Evolutionary conservation across 2,797 vertebrate genomes (phyloP).

Genomic region (Oreochromis mossambicus): DNA sequence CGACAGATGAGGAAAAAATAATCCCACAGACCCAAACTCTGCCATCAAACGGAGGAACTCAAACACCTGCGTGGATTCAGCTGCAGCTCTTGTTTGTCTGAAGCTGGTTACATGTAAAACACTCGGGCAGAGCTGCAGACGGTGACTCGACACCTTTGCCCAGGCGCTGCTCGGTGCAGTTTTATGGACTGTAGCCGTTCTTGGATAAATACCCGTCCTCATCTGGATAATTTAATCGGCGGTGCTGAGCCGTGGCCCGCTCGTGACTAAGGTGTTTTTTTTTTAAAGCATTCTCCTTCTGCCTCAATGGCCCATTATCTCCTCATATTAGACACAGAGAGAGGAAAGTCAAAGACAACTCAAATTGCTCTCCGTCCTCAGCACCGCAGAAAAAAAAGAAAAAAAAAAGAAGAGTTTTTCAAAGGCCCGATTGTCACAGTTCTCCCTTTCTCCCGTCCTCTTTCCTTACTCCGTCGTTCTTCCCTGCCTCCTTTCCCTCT

Average conservation of each 20-base stretch:
- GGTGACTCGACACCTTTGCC: slow-evolving; percentile 37
- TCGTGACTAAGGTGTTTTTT: slow-evolving; percentile 62
- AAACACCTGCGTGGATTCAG: not conserved
- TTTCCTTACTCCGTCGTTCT: not conserved
- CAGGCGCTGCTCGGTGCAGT: slow-evolving; percentile 22
- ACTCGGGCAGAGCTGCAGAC: not conserved
- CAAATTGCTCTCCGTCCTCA: slow-evolving; percentile 20
- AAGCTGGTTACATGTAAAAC: not conserved
- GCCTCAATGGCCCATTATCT: slow-evolving; percentile 54
- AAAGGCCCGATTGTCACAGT: slow-evolving; percentile 49
- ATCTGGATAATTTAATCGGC: slow-evolving; percentile 55
- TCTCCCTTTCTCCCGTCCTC: slow-evolving; percentile 10
- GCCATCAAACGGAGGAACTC: not conserved
- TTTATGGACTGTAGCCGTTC: slow-evolving; percentile 38
- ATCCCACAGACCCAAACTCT: not conserved
- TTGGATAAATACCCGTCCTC: slow-evolving; percentile 44
- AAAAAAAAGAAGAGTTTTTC: slow-evolving; percentile 16
- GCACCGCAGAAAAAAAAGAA: slow-evolving; percentile 4
- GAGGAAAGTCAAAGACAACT: slow-evolving; percentile 1
- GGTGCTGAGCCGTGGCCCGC: slow-evolving; percentile 25
- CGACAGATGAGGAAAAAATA: accelerated
- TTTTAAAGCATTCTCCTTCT: slow-evolving; percentile 19
- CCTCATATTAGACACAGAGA: slow-evolving; percentile 35
- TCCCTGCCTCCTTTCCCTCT: not conserved
- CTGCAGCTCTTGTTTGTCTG: not conserved